Base-by-base conservation (phyloP, 2,888 invertebrate genomes). In the Melinaea menophilus region DNA sequence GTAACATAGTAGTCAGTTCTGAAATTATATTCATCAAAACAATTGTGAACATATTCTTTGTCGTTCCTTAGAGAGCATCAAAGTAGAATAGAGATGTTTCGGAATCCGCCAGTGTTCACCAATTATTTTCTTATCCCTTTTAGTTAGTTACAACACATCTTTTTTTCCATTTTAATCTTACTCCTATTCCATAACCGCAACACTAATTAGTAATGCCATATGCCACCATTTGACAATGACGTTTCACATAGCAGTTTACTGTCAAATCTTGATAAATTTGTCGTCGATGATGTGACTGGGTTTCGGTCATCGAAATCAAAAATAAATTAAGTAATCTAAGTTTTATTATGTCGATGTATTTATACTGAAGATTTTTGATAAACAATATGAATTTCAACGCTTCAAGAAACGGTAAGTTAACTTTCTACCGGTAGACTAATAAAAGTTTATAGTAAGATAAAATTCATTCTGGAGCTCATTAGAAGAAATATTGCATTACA, bases 381-480 rank as follows among this genome's bases (percentile, higher is more conserved):
- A 64, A 57, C 61, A 80, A 69, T 64, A 90, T 90, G 90, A 90
- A 90, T 81, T 90, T 90, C 68, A 90, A 90, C 71, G 89, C 90
- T 75, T 90, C 90, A 64, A 85, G 91, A 76, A 90, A 90, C 66
- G 90, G 90, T 90, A 73, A 78, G 79, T 66, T 51, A 5, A 9
- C 13, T 51, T 22, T 58, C 5, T 13, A 13, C 51, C 54, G 41
- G 31, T 22, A 3, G 1, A 11, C 41, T 33, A 3, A 41, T 56
- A 12, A 37, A 34, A 41, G 22, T 11, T 56, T 56, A 5, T 33
- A 46, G 5, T 37, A 57, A 45, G 31, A 57, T 57, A 22, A 57
- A 45, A 3, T 51, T 22, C 31, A 51, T 51, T 51, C 7, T 51
- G 9, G 3, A 22, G 45, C 9, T 13, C 11, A 45, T 41, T 12